Evolutionary conservation across 2,888 invertebrate species (phyloP).

Genomic region (Melieria omissa): DNA sequence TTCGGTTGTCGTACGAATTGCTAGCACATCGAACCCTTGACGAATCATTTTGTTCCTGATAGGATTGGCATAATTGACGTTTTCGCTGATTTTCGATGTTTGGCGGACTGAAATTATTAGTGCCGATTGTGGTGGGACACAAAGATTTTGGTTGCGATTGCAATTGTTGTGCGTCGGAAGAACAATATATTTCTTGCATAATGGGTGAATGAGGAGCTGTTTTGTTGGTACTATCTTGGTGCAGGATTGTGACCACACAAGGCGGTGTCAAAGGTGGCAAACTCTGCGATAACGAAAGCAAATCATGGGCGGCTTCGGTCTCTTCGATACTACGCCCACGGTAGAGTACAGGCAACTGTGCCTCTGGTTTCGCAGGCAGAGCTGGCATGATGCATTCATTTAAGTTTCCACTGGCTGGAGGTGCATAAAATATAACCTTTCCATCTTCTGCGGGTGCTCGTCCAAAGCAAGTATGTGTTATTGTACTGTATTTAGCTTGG

Average conservation of each 20-base stretch:
- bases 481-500: not conserved
- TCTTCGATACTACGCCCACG: constrained; percentile 80
- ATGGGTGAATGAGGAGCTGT: constrained; percentile 49
- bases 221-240: constrained; percentile 52
- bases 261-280: constrained; percentile 80
- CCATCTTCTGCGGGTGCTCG: constrained; percentile 54
- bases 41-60: constrained; percentile 37
- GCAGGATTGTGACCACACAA: constrained; percentile 74
- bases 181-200: constrained; percentile 65
- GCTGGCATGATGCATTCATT: constrained; percentile 33
- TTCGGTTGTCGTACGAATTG: constrained; percentile 64
- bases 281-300: constrained; percentile 80
- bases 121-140: constrained; percentile 47
- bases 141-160: constrained; percentile 42
- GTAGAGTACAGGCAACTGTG: constrained; percentile 45
- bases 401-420: constrained; percentile 58
- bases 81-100: constrained; percentile 17
- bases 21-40: constrained; percentile 63
- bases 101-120: constrained; percentile 42
- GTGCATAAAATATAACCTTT: constrained; percentile 67
- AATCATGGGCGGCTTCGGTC: constrained; percentile 88
- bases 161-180: constrained; percentile 53
- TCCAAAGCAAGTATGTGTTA: constrained; percentile 7
- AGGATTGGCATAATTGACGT: constrained; percentile 1
- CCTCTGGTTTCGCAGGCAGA: constrained; percentile 23